These are phyloP conservation scores for Hemicrepidius hirtus DNA, from an alignment of 2,888 invertebrate genomes.

Conservation along the genomic window DNA sequence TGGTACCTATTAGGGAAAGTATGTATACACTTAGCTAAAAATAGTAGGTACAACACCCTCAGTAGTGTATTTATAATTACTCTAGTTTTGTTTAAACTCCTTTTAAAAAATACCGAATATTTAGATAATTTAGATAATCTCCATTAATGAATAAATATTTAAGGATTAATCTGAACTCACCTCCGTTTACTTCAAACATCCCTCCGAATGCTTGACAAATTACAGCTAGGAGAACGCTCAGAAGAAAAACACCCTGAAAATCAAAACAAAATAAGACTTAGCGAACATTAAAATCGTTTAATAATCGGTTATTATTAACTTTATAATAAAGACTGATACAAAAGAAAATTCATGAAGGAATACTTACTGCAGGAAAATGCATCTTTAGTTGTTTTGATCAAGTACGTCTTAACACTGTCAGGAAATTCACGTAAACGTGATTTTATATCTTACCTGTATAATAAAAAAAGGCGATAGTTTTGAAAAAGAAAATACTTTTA, in stretches of 20 bases:
- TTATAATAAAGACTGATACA: no score
- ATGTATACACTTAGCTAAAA: no score
- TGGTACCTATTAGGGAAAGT: no score
- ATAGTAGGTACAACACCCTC: no score
- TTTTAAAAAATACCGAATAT: no score
- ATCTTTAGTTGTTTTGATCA: neutral
- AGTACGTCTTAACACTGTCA: neutral
- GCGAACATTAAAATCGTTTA: no score
- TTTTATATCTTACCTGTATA: slow-evolving; percentile 11
- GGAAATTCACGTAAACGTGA: neutral
- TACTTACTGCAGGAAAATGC: neutral
- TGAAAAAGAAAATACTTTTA: slow-evolving; percentile 17
- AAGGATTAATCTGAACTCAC: neutral
- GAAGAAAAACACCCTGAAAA: neutral
- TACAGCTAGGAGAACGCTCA: neutral
- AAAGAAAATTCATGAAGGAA: no score
- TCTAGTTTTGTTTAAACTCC: no score
- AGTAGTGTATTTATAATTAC: no score
- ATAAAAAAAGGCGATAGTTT: neutral
- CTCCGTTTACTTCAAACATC: neutral
- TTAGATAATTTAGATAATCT: no score
- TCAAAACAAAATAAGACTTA: no score
- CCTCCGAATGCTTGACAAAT: neutral
- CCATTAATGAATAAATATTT: neutral
- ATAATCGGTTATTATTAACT: no score